A percentile compares a stretch with the other conserved stretches of the same genome.
These are phyloP conservation scores for Mimas tiliae DNA, from an alignment of 2,888 invertebrate genomes.

Conservation along the genomic window DNA sequence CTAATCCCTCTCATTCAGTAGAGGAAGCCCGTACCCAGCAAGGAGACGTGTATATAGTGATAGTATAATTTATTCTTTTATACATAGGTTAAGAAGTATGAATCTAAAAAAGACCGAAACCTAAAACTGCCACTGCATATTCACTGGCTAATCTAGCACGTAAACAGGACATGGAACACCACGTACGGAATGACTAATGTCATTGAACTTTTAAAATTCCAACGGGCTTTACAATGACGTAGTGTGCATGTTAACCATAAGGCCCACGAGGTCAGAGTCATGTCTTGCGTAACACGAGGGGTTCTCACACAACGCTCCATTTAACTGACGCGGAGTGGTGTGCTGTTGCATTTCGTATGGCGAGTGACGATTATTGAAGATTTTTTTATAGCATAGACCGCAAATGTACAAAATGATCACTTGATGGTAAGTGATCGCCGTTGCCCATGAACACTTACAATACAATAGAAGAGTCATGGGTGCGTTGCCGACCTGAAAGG, in stretches of 20 bases:
- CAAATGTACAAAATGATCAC: too few relatives aligned
- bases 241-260: slow-evolving; percentile 24
- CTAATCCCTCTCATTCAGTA: too few relatives aligned
- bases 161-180: slow-evolving; percentile 15
- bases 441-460: too few relatives aligned
- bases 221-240: slow-evolving; percentile 17
- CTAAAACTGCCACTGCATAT: slow-evolving; percentile 1
- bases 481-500: too few relatives aligned
- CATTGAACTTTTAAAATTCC: slow-evolving; percentile 26
- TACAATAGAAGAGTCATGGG: too few relatives aligned
- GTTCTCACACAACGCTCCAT: neutral
- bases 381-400: too few relatives aligned
- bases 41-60: too few relatives aligned
- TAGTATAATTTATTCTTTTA: too few relatives aligned
- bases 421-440: too few relatives aligned
- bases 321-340: neutral
- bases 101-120: neutral
- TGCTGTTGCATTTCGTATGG: too few relatives aligned
- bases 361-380: too few relatives aligned
- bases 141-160: slow-evolving; percentile 15
- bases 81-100: neutral
- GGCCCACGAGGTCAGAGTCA: slow-evolving; percentile 26
- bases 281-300: slow-evolving; percentile 29
- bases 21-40: too few relatives aligned
- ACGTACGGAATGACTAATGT: slow-evolving; percentile 21